Evolutionary conservation across 2,113 vertebrate genomes (phyloP).

Genomic region (Sciurus niger): DNA sequence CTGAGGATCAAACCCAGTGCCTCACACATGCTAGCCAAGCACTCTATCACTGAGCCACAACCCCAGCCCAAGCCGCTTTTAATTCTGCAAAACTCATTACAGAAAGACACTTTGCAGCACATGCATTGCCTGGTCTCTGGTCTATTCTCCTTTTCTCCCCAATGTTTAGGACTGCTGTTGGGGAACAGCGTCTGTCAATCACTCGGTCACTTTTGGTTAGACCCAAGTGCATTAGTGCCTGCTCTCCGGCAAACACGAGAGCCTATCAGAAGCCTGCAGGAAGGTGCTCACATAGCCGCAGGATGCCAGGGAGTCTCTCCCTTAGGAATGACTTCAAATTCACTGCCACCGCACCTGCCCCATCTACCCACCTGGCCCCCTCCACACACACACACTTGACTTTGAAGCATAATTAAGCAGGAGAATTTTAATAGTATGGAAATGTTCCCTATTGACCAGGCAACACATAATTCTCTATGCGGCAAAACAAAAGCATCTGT

Average conservation of each 20-base stretch:
- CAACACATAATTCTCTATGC: conserved; percentile 53
- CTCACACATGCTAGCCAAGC: no score
- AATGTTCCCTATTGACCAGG: conserved; percentile 43
- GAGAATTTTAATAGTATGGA: conserved; percentile 46
- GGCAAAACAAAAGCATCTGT: conserved; percentile 71
- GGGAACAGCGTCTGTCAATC: background rate
- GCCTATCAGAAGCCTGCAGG: conserved; percentile 28
- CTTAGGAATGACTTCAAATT: conserved; percentile 17
- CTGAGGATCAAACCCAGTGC: no score
- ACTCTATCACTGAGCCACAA: no score
- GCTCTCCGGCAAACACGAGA: background rate
- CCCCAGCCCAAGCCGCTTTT: background rate
- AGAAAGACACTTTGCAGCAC: background rate
- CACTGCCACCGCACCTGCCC: background rate
- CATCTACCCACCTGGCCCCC: background rate
- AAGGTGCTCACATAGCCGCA: background rate
- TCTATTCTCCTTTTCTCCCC: background rate
- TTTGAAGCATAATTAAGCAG: conserved; percentile 60
- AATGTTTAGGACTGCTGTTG: background rate
- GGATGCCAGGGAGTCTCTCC: conserved; percentile 8
- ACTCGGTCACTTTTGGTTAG: conserved; percentile 17
- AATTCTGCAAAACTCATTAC: background rate
- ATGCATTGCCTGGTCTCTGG: background rate
- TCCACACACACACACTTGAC: background rate
- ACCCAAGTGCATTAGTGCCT: conserved; percentile 21